phyloP scores from a whole-genome alignment of 2,888 invertebrate genomes.

The Dicyrtoma fusca region DNA sequence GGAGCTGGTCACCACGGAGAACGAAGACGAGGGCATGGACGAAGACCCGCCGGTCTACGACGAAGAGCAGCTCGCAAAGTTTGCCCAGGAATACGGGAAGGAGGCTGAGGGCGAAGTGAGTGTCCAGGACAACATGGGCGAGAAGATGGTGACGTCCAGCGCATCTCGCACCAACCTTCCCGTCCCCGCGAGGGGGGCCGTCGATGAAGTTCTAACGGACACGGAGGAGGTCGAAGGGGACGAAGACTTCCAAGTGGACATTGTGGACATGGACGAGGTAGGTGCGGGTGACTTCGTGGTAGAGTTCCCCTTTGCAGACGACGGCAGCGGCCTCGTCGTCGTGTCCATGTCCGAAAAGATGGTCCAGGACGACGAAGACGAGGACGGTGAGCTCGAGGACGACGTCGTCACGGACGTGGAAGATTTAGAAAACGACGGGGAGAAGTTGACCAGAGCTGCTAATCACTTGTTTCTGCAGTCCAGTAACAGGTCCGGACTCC shows the following conservation, averaged over 20 bases:
- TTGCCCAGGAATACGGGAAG: slow-evolving; percentile 42
- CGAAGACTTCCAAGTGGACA: slow-evolving; percentile 31
- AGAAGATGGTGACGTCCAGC: slow-evolving; percentile 36
- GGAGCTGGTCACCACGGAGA: slow-evolving; percentile 43
- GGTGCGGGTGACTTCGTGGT: not conserved
- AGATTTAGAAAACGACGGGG: slow-evolving; percentile 61
- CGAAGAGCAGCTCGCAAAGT: slow-evolving; percentile 38
- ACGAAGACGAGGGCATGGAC: slow-evolving; percentile 44
- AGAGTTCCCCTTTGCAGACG: slow-evolving; percentile 31
- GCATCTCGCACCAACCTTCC: slow-evolving; percentile 6
- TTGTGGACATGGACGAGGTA: slow-evolving; percentile 33
- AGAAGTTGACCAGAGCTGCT: slow-evolving; percentile 16
- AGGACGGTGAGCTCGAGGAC: slow-evolving; percentile 60
- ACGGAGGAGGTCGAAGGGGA: slow-evolving; percentile 40
- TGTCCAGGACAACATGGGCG: slow-evolving; percentile 44
- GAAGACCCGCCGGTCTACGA: slow-evolving; percentile 29
- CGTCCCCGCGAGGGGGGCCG: not conserved
- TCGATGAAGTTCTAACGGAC: slow-evolving; percentile 33
- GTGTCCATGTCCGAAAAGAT: not conserved
- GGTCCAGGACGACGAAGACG: not conserved
- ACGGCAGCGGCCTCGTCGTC: slow-evolving; percentile 6
- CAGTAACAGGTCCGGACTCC: not conserved
- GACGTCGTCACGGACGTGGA: slow-evolving; percentile 63
- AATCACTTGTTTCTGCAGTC: slow-evolving; percentile 22
- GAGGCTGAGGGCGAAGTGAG: slow-evolving; percentile 45